These are phyloP conservation scores for Crossaster papposus DNA, from an alignment of 53 echinoderm and acorn worm genomes.

Conservation along the genomic window DNA sequence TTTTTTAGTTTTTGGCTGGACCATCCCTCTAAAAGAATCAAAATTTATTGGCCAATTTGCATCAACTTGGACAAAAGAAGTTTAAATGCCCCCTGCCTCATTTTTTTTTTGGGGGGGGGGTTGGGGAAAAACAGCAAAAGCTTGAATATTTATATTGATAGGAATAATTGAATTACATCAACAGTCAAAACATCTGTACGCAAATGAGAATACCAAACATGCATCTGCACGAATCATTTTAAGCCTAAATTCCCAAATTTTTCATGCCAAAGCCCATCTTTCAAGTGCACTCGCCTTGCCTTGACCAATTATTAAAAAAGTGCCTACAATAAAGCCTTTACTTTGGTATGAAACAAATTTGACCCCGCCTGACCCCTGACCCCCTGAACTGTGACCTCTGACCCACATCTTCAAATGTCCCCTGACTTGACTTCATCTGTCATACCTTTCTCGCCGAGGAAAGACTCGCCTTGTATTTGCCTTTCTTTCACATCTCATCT, in stretches of 20 bases:
- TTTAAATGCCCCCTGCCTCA: neutral
- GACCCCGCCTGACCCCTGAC: slow-evolving; percentile 30
- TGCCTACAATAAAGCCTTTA: neutral
- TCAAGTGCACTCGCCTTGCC: neutral
- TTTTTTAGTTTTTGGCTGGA: neutral
- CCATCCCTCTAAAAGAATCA: neutral
- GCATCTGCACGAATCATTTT: neutral
- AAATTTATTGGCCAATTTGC: neutral
- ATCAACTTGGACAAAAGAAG: neutral
- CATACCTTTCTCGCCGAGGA: slow-evolving; percentile 52
- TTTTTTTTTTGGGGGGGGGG: neutral
- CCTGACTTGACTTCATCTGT: slow-evolving; percentile 37
- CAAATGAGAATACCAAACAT: neutral
- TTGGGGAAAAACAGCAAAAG: neutral
- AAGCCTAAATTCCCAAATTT: no score
- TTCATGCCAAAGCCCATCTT: neutral
- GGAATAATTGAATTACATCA: neutral
- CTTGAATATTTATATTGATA: neutral
- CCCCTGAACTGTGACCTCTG: neutral
- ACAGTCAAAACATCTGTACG: neutral
- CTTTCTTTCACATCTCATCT: slow-evolving; percentile 56
- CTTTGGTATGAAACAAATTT: slow-evolving; percentile 16
- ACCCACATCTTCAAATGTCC: slow-evolving; percentile 24
- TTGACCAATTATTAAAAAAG: neutral
- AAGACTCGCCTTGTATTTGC: slow-evolving; percentile 51